A percentile compares a stretch with the other conserved stretches of the same genome.
Conservation (phyloP, 2,797 vertebrate species). For the Atherinosoma microstoma region DNA sequence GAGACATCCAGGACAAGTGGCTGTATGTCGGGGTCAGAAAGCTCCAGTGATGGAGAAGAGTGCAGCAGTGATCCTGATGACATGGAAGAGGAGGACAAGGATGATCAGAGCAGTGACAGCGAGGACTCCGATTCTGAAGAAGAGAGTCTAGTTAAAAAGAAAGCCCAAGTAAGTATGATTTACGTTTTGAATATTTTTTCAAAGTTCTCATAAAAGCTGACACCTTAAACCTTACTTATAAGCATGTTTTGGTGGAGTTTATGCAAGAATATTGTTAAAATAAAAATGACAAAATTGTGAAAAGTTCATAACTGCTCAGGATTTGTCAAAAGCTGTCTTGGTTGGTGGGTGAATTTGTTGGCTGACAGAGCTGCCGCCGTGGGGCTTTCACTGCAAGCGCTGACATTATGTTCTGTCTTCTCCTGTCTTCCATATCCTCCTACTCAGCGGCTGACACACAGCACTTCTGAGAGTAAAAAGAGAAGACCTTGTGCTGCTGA, state of each 20-base stretch:
- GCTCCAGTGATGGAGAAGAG: slow-evolving; percentile 88
- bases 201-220: neutral
- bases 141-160: slow-evolving; percentile 82
- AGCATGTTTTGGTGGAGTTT: neutral
- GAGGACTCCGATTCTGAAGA: slow-evolving; percentile 90
- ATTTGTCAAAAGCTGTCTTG: slow-evolving; percentile 52
- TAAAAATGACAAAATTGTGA: slow-evolving; percentile 4
- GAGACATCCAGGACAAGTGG: slow-evolving; percentile 91
- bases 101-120: slow-evolving; percentile 89
- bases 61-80: slow-evolving; percentile 93
- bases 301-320: slow-evolving; percentile 14
- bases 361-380: slow-evolving; percentile 68
- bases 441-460: slow-evolving; percentile 88
- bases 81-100: slow-evolving; percentile 87
- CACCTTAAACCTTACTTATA: neutral
- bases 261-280: neutral
- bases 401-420: slow-evolving; percentile 73
- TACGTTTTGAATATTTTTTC: neutral
- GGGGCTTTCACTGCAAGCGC: slow-evolving; percentile 57
- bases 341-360: slow-evolving; percentile 62
- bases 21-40: slow-evolving; percentile 92
- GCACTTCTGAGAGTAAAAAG: slow-evolving; percentile 81
- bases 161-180: slow-evolving; percentile 80
- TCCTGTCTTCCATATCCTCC: slow-evolving; percentile 65
- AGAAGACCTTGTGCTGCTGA: slow-evolving; percentile 84